These are phyloP conservation scores for Eilema sororculum DNA, from an alignment of 2,888 invertebrate species.

Conservation along the genomic window DNA sequence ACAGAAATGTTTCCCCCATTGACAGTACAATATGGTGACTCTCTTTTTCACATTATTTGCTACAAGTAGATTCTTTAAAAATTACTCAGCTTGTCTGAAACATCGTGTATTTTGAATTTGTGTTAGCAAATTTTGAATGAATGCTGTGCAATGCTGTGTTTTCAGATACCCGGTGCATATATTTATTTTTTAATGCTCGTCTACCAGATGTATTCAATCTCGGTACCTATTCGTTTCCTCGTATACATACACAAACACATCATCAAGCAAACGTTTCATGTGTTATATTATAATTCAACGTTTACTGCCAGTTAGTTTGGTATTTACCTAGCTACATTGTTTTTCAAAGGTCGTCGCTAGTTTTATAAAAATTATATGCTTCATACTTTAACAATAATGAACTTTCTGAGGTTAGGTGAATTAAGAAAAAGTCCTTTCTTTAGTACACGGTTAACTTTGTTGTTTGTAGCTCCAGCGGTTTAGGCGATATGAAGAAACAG, in stretches of 20 bases:
- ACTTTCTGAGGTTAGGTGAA: no score
- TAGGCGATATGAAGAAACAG: no score
- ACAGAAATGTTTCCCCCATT: neutral
- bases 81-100: neutral
- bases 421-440: no score
- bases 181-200: neutral
- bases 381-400: no score
- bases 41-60: neutral
- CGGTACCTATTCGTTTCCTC: neutral
- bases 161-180: neutral
- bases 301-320: neutral
- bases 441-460: no score
- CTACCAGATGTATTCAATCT: conserved; percentile 9
- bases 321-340: neutral
- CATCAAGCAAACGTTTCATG: neutral
- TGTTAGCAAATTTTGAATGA: neutral
- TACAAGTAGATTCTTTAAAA: neutral
- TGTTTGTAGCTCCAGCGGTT: no score
- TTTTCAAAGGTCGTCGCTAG: neutral
- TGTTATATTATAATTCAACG: neutral
- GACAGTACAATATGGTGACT: neutral
- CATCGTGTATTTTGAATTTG: neutral
- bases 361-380: no score
- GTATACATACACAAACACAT: neutral
- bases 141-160: neutral